Base-by-base conservation (phyloP, 1,140 invertebrate genomes). In the Delia radicum region DNA sequence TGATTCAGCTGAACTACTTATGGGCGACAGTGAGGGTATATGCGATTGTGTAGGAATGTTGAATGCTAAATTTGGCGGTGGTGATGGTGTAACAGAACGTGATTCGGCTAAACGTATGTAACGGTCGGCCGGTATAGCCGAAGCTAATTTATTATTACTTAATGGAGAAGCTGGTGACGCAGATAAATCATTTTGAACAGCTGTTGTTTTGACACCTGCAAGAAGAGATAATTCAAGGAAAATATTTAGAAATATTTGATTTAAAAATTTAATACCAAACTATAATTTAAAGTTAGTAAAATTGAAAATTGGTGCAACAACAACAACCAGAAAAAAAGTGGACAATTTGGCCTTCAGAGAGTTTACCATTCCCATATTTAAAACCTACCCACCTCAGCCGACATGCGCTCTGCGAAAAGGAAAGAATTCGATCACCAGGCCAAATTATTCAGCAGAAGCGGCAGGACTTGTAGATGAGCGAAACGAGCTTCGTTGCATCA, bases 31-130 rank as follows among this genome's bases (percentile, higher is more conserved):
- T 2, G 87, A 87, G n/a, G 88, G 85, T 75, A 88, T 82, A 76
- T 88, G 87, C n/a, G 80, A 79, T 75, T 82, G 80, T 5, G 78
- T 88, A 67, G 83, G 90, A 82, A 87, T 87, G 78, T 85, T 88
- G 77, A 87, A 87, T 55, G 81, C 87, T 77, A 87, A 85, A 75
- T 89, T 89, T 3, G 92, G 90, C n/a, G 91, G 90, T 26, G 92
- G 91, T 13, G 91, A 92, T 10, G 92, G 93, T n/a, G 92, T 94
- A 37, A 92, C 90, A 8, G 91, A 93, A 76, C 92, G 89, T 2
- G 91, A 93, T 84, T 94, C 93, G 18, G 91, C 89, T 75, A 94
- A 87, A 69, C 92, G 88, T 13, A 89, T 87, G 84, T 94, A 94
- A 78, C 89, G 87, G 84, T 89, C 88, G 7, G 75, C 80, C 3